These are phyloP conservation scores for Balaeniceps rex DNA, from an alignment of 2,113 vertebrate genomes.

Conservation along the genomic window DNA sequence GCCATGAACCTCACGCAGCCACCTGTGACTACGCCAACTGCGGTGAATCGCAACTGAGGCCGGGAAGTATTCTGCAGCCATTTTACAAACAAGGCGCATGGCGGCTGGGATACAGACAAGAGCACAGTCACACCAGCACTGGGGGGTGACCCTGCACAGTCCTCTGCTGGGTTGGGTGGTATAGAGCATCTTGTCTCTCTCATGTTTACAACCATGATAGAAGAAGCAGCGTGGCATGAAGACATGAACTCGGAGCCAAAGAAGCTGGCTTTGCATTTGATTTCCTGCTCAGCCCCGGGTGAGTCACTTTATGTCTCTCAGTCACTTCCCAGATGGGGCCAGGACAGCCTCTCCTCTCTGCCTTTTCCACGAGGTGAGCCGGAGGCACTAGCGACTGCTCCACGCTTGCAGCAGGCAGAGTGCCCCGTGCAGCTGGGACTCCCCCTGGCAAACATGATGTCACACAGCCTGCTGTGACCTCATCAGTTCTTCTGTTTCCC, in stretches of 20 bases:
- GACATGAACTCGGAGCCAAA: neutral
- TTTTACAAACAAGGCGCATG: neutral
- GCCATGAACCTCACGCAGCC: neutral
- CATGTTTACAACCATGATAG: neutral
- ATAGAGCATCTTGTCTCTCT: neutral
- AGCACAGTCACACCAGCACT: neutral
- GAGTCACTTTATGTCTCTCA: neutral
- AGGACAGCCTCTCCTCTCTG: neutral
- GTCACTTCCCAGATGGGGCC: neutral
- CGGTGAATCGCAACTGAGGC: accelerated
- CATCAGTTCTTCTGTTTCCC: neutral
- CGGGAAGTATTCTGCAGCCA: neutral
- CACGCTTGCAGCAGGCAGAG: accelerated
- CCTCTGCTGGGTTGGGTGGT: neutral
- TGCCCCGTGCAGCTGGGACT: neutral
- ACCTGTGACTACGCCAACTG: neutral
- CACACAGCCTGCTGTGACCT: neutral
- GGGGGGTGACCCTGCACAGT: too few species aligned
- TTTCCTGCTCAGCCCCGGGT: neutral
- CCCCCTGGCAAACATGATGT: accelerated
- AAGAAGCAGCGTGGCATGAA: neutral
- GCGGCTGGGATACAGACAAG: neutral
- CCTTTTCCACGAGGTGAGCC: neutral
- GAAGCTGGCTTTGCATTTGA: neutral
- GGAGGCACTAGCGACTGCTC: neutral